Evolutionary conservation across 2,888 invertebrate species (phyloP).

Genomic region (Rapana venosa): DNA sequence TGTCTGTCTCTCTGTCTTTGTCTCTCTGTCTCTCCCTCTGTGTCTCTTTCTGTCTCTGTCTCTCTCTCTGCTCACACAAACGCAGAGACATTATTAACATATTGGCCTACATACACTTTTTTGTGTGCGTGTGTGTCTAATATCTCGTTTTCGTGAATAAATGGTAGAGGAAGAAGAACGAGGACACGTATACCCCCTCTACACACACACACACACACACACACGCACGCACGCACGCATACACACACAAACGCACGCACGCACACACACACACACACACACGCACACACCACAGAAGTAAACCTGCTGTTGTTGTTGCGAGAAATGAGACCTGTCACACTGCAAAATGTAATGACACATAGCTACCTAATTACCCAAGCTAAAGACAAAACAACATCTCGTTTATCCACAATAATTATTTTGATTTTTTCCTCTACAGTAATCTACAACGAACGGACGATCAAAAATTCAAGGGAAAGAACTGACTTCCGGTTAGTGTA

Average conservation of each 20-base stretch:
- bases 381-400: too few relatives aligned
- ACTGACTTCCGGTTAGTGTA: too few relatives aligned
- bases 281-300: neutral
- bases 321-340: too few relatives aligned
- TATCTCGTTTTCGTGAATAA: neutral
- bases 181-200: neutral
- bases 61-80: neutral
- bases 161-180: neutral
- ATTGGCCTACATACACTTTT: neutral
- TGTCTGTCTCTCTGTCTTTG: neutral
- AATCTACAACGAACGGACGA: too few relatives aligned
- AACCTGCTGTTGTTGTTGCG: neutral
- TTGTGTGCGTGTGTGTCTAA: neutral
- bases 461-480: too few relatives aligned
- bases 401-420: too few relatives aligned
- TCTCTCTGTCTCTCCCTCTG: neutral
- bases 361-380: too few relatives aligned
- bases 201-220: neutral
- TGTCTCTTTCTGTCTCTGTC: neutral
- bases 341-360: too few relatives aligned
- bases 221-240: neutral
- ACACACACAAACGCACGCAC: neutral
- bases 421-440: too few relatives aligned
- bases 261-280: neutral
- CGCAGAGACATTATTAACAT: neutral